Evolutionary conservation across 2,113 vertebrate species (phyloP), one percentile per base, ranked within the genome.

Genomic region (Hippoglossus stenolepis): DNA sequence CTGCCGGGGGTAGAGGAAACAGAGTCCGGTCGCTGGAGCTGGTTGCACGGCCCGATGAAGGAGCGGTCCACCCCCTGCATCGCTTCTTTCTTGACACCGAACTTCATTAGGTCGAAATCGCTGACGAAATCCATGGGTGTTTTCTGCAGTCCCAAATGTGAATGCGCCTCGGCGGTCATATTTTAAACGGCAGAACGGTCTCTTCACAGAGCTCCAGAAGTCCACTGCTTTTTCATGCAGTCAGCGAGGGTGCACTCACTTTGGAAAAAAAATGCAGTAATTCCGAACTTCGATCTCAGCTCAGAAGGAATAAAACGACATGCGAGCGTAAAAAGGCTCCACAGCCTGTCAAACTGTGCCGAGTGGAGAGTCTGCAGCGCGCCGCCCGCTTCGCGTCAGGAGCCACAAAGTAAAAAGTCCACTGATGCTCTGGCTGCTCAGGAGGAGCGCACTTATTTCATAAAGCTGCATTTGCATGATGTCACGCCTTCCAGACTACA

Each of bases 1-100:
- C 96, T 99, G 94, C 95, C 96, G 54, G 97, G 97, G 77, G 96
- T 99, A 92, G 97, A 98, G 54, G 96, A 97, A 77, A 98, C 95
- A n/a, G 97, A 99, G 84, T 97, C 97, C 70, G 97, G 96, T 87
- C 96, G 96, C 93, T 97, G 97, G 85, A 97, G 93, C 92, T 96
- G 95, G 91, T 94, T 95, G 95, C 97, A 98, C 90, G 95, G 96
- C 91, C 96, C 96, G 91, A 97, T 93, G 23, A 97, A 95, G 86
- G 96, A 94, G 91, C 96, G 96, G 61, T 97, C 96, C 74, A 95
- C 94, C 90, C 96, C 96, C 90, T 95, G 95, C 95, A 97, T 91
- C 2, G 95, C 87, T 90, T 99, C 97, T 93, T 98, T 98, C 91
- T 99, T 99, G 77, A 99, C 97, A 89, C 97, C 97, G 87, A 98